These are phyloP conservation scores for Eupithecia vulgata DNA, from an alignment of 2,888 invertebrate genomes.

Conservation along the genomic window DNA sequence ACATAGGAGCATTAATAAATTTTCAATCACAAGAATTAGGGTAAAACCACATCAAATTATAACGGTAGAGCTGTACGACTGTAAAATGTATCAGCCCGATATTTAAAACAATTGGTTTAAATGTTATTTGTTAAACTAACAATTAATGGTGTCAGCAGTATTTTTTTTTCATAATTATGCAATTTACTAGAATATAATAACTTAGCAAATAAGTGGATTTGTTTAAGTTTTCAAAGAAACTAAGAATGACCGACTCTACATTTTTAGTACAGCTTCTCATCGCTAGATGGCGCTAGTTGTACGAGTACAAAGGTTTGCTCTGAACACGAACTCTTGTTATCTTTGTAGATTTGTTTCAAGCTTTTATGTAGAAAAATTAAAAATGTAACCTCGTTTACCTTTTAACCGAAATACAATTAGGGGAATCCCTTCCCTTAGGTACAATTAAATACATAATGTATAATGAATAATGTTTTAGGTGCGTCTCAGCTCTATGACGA, in stretches of 20 bases:
- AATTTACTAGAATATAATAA: neutral
- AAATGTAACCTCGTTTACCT: too few species aligned
- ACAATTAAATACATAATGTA: too few species aligned
- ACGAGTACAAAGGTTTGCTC: slow-evolving; percentile 37
- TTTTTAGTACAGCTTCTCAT: slow-evolving; percentile 63
- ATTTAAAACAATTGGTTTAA: neutral
- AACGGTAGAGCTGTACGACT: neutral
- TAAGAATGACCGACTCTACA: slow-evolving; percentile 25
- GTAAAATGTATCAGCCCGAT: neutral
- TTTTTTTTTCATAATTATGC: neutral
- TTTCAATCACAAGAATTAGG: neutral
- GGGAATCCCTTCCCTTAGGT: too few species aligned
- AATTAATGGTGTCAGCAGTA: neutral
- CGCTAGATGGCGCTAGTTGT: slow-evolving; percentile 73
- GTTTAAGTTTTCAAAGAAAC: neutral
- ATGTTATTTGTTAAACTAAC: neutral
- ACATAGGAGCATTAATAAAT: neutral
- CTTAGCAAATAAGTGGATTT: neutral
- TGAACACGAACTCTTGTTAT: neutral
- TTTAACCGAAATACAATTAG: too few species aligned
- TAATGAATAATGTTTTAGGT: too few species aligned
- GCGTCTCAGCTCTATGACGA: too few species aligned
- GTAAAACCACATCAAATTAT: neutral
- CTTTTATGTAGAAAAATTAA: neutral
- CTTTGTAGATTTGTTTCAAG: neutral